Evolutionary conservation across 2,888 invertebrate genomes (phyloP), one percentile per base, ranked within the genome.

Genomic region (Pseudoips prasinana): DNA sequence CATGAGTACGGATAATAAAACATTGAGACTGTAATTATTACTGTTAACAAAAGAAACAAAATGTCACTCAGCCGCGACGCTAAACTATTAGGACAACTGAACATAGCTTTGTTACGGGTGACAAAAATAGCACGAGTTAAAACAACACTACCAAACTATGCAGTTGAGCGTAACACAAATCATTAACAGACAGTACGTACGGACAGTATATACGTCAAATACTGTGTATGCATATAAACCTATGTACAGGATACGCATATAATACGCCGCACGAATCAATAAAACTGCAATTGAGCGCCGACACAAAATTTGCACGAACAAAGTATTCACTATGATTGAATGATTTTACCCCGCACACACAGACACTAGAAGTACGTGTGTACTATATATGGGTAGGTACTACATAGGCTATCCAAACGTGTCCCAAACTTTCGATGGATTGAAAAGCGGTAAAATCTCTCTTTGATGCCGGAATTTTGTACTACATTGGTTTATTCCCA

Each of bases 221-320:
- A n/a, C n/a, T n/a, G n/a, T n/a, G n/a, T 43, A 43, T 23, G 9
- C 9, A 9, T 23, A 23, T 23, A 9, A 25, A 9, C 33, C 4
- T 18, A 27, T 24, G 27, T 14, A 22, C n/a, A n/a, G n/a, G n/a
- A 3, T 8, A 32, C 11, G 1, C 17, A 18, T 23, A 42, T 29
- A 47, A 43, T 44, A 34, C 28, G 33, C 31, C 43, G 36, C 41
- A 39, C 26, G 37, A 53, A 56, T 56, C 56, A 56, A 56, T 56
- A 56, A 56, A 56, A 56, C 48, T 53, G 56, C 47, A 53, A 50
- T 51, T 45, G 45, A 51, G 42, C 50, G 39, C 45, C 50, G 25
- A 50, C 50, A 45, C 53, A 56, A 53, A 56, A 56, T 56, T 47
- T 53, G 40, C 36, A 37, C 33, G 45, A 41, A 56, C 53, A 53